A percentile compares a stretch with the other conserved stretches of the same genome.
phyloP scores from a whole-genome alignment of 92 coral and sea anemone species.

The Anthopleura xanthogrammica region DNA sequence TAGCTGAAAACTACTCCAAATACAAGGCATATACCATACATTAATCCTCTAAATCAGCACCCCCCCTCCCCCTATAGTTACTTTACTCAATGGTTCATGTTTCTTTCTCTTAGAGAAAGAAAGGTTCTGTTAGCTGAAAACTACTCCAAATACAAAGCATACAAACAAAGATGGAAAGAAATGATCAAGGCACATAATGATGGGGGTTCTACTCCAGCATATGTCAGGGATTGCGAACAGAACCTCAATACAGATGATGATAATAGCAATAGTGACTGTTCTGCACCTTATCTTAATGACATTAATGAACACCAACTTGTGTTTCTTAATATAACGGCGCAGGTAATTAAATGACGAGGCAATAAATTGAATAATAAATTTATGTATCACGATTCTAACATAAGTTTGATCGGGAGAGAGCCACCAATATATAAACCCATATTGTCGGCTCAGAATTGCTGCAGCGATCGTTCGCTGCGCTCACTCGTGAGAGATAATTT shows the following conservation, averaged over 20 bases:
- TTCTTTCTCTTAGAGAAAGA: slow-evolving; percentile 63
- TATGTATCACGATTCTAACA: too few relatives aligned
- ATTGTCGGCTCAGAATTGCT: too few relatives aligned
- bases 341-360: slow-evolving; percentile 41
- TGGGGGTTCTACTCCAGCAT: slow-evolving; percentile 44
- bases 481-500: too few relatives aligned
- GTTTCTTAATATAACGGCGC: slow-evolving; percentile 78
- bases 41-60: too few relatives aligned
- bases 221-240: slow-evolving; percentile 62
- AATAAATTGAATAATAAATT: too few relatives aligned
- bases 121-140: slow-evolving; percentile 77
- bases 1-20: too few relatives aligned
- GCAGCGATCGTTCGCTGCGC: too few relatives aligned
- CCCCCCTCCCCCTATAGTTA: too few relatives aligned
- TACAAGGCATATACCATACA: too few relatives aligned
- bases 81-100: too few relatives aligned
- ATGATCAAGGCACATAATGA: slow-evolving; percentile 44
- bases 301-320: slow-evolving; percentile 67
- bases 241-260: neutral
- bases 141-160: slow-evolving; percentile 73
- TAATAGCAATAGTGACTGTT: slow-evolving; percentile 11
- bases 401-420: too few relatives aligned
- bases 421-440: too few relatives aligned
- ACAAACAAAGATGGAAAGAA: slow-evolving; percentile 86
- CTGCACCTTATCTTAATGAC: slow-evolving; percentile 29